A percentile compares a stretch with the other conserved stretches of the same genome.
Evolutionary conservation across 2,113 vertebrate genomes (phyloP).

Genomic region (Mirza zaza): DNA sequence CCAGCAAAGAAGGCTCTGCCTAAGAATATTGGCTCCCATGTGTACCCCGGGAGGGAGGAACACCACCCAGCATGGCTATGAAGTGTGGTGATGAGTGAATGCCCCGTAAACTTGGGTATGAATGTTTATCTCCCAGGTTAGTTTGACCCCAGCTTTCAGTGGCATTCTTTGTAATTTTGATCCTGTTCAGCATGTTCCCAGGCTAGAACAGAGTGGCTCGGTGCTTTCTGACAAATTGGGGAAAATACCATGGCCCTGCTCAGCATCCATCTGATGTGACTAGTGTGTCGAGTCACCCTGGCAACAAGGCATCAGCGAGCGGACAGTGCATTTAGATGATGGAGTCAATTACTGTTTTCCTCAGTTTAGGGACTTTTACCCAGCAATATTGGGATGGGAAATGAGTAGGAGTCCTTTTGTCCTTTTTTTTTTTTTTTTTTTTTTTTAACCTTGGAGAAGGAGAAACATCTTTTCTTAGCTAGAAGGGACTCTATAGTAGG

Average conservation of each 20-base stretch:
- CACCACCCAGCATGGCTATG: not conserved
- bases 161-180: not conserved
- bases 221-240: not conserved
- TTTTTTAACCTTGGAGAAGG: not conserved
- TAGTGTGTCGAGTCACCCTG: not conserved
- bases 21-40: not conserved
- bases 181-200: not conserved
- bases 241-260: not conserved
- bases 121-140: not conserved
- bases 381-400: not conserved
- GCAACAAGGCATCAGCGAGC: not conserved
- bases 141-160: not conserved
- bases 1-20: not conserved
- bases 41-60: not conserved
- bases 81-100: not conserved
- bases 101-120: not conserved
- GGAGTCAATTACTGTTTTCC: not conserved
- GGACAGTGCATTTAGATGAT: rapidly evolving
- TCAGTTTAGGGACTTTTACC: not conserved
- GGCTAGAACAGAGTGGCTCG: not conserved
- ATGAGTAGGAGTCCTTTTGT: not conserved
- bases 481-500: not conserved
- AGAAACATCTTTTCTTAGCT: not conserved
- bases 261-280: not conserved
- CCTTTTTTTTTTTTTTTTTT: too few species aligned